Evolutionary conservation across 1,140 invertebrate species (phyloP), one percentile per base, ranked within the genome.

Genomic region (Thaumatotibia leucotreta): DNA sequence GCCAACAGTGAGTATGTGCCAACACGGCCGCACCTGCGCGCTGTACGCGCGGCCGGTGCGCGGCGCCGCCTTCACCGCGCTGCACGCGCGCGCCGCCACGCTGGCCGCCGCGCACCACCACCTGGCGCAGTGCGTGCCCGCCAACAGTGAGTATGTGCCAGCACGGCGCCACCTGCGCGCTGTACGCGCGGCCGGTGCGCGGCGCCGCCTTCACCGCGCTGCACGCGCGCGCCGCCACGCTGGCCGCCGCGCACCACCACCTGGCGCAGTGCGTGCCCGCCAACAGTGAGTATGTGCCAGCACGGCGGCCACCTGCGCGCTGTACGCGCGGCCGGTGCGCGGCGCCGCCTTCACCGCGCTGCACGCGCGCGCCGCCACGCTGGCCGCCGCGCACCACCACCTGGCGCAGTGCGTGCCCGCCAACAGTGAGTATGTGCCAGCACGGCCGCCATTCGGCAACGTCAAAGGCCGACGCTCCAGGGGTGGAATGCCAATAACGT

Each of bases 361-460:
- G n/a, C n/a, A n/a, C 33, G n/a, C 33, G 3, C n/a, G 33, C n/a
- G 33, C 33, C 3, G 3, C 33, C 33, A 10, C 33, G 27, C 27
- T 29, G 2, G 27, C 27, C 0, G 87, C 93, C 10, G 94, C 94
- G 0, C 92, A 93, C 61, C 88, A 86, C 49, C 94, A 95, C 79
- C 82, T 95, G 20, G 92, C 93, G 63, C 85, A 90, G n/a, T 54
- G 49, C 29, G 29, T 35, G 33, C 64, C 64, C 17, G 39, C 39
- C 14, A 23, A 24, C 24, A 64, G 63, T 64, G 5, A 64, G 63
- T 63, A 9, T 14, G 11, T 6, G 6, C 6, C 6, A 29, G 2
- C 27, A 6, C 6, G 27, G 2, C 27, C 27, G 4, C 2, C 2
- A 6, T 5, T 10, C 31, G n/a, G n/a, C n/a, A n/a, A n/a, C n/a